Percentiles rank a stretch among this genome's conserved stretches.
Conservation (phyloP, 2,888 invertebrate species). For the Acleris holmiana region DNA sequence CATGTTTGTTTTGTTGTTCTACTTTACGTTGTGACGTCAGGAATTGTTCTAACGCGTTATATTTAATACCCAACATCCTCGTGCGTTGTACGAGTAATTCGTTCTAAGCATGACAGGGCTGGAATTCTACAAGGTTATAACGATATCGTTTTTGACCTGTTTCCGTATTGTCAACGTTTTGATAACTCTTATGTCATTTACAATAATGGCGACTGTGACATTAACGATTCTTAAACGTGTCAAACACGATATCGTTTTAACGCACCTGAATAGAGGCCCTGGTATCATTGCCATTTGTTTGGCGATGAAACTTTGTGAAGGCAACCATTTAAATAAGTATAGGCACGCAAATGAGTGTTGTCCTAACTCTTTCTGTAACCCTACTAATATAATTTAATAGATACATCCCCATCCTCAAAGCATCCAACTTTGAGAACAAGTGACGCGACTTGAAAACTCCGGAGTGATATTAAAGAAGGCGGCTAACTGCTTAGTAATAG, state of each 20-base stretch:
- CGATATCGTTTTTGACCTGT: no score
- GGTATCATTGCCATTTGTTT: constrained; percentile 17
- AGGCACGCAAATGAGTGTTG: neutral
- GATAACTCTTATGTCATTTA: no score
- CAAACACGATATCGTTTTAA: no score
- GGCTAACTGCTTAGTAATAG: no score
- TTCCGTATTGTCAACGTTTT: no score
- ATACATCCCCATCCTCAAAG: neutral
- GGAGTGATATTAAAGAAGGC: no score
- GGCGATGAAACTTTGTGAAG: neutral
- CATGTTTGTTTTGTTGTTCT: constrained; percentile 32
- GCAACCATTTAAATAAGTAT: neutral
- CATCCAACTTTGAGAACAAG: constrained; percentile 18
- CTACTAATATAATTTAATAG: no score
- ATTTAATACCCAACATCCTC: constrained; percentile 29
- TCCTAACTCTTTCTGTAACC: no score
- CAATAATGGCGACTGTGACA: no score
- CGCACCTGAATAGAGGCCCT: no score
- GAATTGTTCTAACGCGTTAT: constrained; percentile 35
- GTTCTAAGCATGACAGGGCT: constrained; percentile 28
- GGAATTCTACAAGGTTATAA: no score
- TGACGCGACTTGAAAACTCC: constrained; percentile 24
- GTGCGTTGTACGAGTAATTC: constrained; percentile 24
- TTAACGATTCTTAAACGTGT: no score
- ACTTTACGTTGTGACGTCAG: constrained; percentile 27